Conservation (phyloP, 1,140 invertebrate species). For the Panagrolaimus sp. region DNA sequence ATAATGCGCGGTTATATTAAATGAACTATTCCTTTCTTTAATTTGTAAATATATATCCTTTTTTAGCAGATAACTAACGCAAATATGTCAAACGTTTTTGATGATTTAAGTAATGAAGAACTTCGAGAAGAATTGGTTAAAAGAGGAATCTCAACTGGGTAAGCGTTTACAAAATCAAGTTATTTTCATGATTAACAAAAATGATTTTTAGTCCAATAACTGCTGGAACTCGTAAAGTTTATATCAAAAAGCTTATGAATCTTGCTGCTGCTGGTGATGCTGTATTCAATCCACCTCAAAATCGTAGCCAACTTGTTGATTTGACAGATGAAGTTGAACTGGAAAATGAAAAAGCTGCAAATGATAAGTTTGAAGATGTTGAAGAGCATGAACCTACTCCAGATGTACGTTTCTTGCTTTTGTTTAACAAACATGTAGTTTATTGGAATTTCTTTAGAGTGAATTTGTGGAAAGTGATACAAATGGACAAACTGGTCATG, state of each 20-base stretch:
- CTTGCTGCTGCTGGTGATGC: background rate
- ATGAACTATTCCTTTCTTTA: slow-evolving; percentile 73
- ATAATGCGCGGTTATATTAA: too few species aligned
- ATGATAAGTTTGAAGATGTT: background rate
- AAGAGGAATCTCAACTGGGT: background rate
- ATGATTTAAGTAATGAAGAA: background rate
- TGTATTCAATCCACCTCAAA: too few species aligned
- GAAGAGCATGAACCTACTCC: background rate
- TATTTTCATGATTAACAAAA: too few species aligned
- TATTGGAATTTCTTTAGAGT: background rate
- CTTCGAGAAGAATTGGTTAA: background rate
- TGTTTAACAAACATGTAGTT: background rate
- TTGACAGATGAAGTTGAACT: background rate
- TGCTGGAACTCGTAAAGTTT: background rate
- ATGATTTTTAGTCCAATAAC: too few species aligned
- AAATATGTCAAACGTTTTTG: background rate
- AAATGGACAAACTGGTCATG: background rate
- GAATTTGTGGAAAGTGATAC: background rate
- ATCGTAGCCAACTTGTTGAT: background rate
- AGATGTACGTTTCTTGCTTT: background rate
- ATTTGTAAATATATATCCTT: too few species aligned
- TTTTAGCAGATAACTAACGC: too few species aligned
- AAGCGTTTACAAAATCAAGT: too few species aligned
- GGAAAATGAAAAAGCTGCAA: background rate
- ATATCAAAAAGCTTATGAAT: background rate